A percentile compares a stretch with the other conserved stretches of the same genome.
Evolutionary conservation across 2,797 vertebrate species (phyloP).

Genomic region (Darevskia nairensis): DNA sequence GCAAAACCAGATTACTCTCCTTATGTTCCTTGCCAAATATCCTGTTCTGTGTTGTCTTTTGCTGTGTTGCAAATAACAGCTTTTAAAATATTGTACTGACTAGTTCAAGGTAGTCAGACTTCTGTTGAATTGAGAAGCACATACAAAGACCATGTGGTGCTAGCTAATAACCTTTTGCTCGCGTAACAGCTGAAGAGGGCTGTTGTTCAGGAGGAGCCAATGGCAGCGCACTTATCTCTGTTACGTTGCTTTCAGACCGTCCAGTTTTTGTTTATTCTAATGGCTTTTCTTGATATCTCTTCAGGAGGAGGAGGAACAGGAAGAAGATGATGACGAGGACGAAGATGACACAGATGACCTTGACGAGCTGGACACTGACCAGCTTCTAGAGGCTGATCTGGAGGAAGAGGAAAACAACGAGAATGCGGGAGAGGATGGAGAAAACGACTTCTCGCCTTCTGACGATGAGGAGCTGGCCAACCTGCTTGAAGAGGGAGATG

Average conservation of each 20-base stretch:
- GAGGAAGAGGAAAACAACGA: slow-evolving; percentile 92
- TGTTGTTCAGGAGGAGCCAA: slow-evolving; percentile 6
- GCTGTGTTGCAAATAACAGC: neutral
- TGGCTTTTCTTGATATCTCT: slow-evolving; percentile 35
- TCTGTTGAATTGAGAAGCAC: neutral
- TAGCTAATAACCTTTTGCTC: neutral
- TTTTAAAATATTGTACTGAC: neutral
- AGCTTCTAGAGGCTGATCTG: slow-evolving; percentile 89
- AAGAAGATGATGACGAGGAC: slow-evolving; percentile 89
- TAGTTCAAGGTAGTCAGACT: neutral
- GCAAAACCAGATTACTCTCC: neutral
- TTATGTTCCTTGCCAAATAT: neutral
- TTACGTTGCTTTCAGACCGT: neutral
- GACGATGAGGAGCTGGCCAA: slow-evolving; percentile 94
- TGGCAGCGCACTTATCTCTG: neutral
- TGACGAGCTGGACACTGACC: slow-evolving; percentile 93
- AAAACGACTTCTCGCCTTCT: slow-evolving; percentile 94
- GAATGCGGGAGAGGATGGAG: slow-evolving; percentile 89
- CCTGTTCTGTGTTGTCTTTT: neutral
- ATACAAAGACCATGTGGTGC: neutral
- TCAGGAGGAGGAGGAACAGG: slow-evolving; percentile 92
- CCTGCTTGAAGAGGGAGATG: slow-evolving; percentile 90
- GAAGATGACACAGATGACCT: slow-evolving; percentile 94
- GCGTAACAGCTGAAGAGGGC: neutral
- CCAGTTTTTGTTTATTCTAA: slow-evolving; percentile 45